Evolutionary conservation across 2,113 vertebrate genomes (phyloP), one percentile per base, ranked within the genome.

Genomic region (Glareola pratincola): DNA sequence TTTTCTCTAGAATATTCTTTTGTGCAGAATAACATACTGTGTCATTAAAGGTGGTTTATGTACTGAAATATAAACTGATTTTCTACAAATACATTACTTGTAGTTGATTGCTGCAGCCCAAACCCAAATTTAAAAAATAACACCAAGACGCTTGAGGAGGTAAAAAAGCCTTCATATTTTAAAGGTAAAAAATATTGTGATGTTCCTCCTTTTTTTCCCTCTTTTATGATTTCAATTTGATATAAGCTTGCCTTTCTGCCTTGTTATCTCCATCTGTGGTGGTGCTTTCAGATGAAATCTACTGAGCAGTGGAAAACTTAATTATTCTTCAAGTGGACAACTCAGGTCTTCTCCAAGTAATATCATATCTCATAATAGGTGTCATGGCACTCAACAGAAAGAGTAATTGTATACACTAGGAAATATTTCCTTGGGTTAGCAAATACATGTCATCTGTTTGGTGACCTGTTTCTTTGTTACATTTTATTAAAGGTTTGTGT

Each of bases 301-400:
- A 69, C 23, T 74, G 50, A 88, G 43, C 53, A 57, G 24, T 43
- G 74, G 47, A 89, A 95, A 94, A 88, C 39, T 85, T 94, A 79
- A 92, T 94, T 93, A 92, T 85, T 96, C 68, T 82, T 89, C 64
- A 92, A 83, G 72, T 54, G 56, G 56, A 43, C 68, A 90, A 57
- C 51, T 73, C 11, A 51, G 12, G 8, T 79, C 72, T 94, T 95
- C 51, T 89, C 18, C 34, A 86, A 80, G 32, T 77, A 88, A 86
- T 95, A 68, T 62, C 93, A 5, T 56, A 82, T 68, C 53, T 92
- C 43, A 34, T 94, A 91, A 92, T 41, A 90, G 47, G 17, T 92
- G 39, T 84, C 68, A 74, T 19, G 34, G 18, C 62, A 77, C 39
- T 89, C 72, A 91, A 86, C 23, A 77, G 45, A 47, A 90, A 81